These are phyloP conservation scores for Chromobotia macracanthus DNA, from an alignment of 2,797 vertebrate species.

Conservation along the genomic window DNA sequence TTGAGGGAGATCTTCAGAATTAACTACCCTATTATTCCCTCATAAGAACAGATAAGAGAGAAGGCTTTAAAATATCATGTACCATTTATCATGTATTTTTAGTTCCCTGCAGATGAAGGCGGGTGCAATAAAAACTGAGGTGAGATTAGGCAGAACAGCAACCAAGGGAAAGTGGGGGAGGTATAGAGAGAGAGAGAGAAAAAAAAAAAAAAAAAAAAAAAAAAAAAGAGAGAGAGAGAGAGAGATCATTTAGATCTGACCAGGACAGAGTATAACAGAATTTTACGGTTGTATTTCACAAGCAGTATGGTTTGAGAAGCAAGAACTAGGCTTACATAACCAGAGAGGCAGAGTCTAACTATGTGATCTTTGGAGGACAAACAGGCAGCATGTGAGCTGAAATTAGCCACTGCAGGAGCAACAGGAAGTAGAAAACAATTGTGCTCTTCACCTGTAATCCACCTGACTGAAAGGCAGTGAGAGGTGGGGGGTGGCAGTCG, in stretches of 20 bases:
- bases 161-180: constrained; percentile 58
- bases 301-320: constrained; percentile 38
- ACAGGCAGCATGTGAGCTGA: constrained; percentile 58
- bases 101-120: constrained; percentile 81
- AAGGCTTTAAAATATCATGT: constrained; percentile 86
- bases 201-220: too few relatives aligned
- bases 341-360: constrained; percentile 16
- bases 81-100: constrained; percentile 88
- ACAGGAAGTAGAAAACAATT: constrained; percentile 67
- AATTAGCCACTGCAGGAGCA: constrained; percentile 9
- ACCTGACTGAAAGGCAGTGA: constrained; percentile 60
- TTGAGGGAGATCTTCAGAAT: constrained; percentile 83
- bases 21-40: constrained; percentile 85
- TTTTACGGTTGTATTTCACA: constrained; percentile 59
- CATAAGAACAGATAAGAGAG: constrained; percentile 83
- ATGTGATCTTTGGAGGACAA: constrained; percentile 29
- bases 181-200: neutral
- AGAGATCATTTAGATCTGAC: constrained; percentile 61
- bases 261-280: constrained; percentile 39
- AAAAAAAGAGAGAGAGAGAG: constrained; percentile 19
- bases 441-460: constrained; percentile 76
- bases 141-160: constrained; percentile 77
- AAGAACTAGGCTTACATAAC: constrained; percentile 62
- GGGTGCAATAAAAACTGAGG: constrained; percentile 83
- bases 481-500: constrained; percentile 64